A percentile compares a stretch with the other conserved stretches of the same genome.
Evolutionary conservation across 30 jellyfish, hydroid and myxozoan species (phyloP).

Genomic region (Turritopsis dohrnii): DNA sequence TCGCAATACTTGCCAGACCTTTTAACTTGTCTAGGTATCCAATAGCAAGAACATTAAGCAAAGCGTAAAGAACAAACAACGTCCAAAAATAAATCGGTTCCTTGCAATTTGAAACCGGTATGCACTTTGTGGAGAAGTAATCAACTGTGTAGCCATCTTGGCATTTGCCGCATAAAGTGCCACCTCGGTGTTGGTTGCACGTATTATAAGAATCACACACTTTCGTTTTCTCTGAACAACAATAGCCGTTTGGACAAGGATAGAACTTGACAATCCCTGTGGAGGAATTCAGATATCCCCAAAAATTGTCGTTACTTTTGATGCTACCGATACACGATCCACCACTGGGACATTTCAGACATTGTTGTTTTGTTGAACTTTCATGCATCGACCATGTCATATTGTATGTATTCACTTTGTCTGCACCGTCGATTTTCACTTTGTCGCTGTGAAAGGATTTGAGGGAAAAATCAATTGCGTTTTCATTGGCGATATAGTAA

Average conservation of each 20-base stretch:
- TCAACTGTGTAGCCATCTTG: slow-evolving; percentile 22
- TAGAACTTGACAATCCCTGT: neutral
- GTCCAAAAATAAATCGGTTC: neutral
- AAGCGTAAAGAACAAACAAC: neutral
- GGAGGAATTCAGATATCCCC: neutral
- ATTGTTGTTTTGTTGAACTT: neutral
- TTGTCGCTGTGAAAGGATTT: neutral
- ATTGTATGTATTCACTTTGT: too few relatives aligned
- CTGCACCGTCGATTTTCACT: too few relatives aligned
- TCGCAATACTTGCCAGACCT: neutral
- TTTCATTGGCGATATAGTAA: neutral
- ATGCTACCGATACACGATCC: neutral
- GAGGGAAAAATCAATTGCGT: neutral
- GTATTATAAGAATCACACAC: slow-evolving; percentile 15
- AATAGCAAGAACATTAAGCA: neutral
- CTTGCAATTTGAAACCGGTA: neutral
- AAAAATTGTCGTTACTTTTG: neutral
- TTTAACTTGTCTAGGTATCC: neutral
- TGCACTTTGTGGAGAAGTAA: slow-evolving; percentile 11
- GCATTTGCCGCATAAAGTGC: slow-evolving; percentile 36
- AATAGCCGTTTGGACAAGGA: slow-evolving; percentile 6
- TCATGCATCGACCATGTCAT: neutral
- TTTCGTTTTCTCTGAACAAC: neutral
- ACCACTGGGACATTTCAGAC: neutral
- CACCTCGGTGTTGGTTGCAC: slow-evolving; percentile 22